These are phyloP conservation scores for Sebastolobus alascanus DNA, from an alignment of 2,797 vertebrate genomes.

Conservation along the genomic window DNA sequence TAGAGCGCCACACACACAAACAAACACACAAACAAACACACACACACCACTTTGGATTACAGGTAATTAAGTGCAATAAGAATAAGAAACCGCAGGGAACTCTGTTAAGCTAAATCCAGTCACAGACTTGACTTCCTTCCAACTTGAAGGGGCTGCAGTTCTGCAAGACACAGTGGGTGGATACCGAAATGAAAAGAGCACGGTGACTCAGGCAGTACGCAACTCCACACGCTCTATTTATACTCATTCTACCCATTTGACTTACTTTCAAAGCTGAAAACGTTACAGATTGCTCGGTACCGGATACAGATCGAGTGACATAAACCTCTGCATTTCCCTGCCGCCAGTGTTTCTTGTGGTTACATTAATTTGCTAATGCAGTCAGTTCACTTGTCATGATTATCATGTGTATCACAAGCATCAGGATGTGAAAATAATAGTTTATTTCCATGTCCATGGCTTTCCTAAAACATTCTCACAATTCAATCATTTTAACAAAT, in stretches of 20 bases:
- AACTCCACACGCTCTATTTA: conserved; percentile 63
- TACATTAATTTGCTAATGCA: too few species aligned
- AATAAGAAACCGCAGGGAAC: conserved; percentile 41
- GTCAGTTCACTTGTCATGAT: not conserved
- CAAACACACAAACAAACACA: conserved; percentile 1
- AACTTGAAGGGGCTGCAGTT: conserved; percentile 68
- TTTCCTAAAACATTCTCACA: not conserved
- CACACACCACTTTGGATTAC: conserved; percentile 39
- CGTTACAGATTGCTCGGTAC: conserved; percentile 28
- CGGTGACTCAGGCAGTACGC: conserved; percentile 67
- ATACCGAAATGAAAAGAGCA: conserved; percentile 66
- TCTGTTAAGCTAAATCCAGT: conserved; percentile 57
- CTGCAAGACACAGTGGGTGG: conserved; percentile 73
- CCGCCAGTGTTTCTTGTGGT: not conserved
- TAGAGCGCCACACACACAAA: not conserved
- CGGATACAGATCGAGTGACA: conserved; percentile 10
- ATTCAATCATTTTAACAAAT: not conserved
- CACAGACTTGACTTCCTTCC: conserved; percentile 71
- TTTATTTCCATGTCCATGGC: not conserved
- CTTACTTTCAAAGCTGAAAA: conserved; percentile 37
- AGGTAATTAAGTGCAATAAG: conserved; percentile 51
- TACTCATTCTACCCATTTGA: conserved; percentile 41
- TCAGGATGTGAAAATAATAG: not conserved
- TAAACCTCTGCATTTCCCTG: not conserved
- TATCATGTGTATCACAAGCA: not conserved